A percentile compares a stretch with the other conserved stretches of the same genome.
Conservation (phyloP, 2,797 vertebrate species). For the Loris lydekkerianus region DNA sequence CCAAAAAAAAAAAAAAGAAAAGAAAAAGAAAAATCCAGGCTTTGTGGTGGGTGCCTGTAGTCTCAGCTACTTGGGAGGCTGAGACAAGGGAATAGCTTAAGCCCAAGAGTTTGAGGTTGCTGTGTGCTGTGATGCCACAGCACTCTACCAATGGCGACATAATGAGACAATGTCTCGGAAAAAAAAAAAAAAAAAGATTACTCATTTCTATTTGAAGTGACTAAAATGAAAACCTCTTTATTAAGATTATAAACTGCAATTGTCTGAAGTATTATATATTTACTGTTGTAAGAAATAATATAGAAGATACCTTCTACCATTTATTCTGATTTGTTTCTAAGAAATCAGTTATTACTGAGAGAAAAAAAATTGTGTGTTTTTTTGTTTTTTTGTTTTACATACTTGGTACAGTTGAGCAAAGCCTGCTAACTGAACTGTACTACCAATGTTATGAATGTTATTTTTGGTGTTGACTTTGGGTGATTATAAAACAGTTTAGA, state of each 20-base stretch:
- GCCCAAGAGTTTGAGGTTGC: too few relatives aligned
- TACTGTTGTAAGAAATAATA: too few relatives aligned
- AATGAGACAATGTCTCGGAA: too few relatives aligned
- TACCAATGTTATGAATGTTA: not conserved
- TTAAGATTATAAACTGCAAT: constrained; percentile 23
- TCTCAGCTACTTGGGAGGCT: too few relatives aligned
- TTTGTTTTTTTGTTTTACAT: not conserved
- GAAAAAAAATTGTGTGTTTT: not conserved
- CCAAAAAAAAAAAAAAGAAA: too few relatives aligned
- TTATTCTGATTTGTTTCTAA: constrained; percentile 54
- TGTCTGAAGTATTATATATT: constrained; percentile 26
- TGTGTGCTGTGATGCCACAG: too few relatives aligned
- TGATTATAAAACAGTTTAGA: not conserved
- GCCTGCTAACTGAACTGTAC: not conserved
- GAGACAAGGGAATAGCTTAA: too few relatives aligned
- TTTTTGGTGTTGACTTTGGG: not conserved
- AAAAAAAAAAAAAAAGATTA: not conserved
- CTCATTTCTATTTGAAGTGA: constrained; percentile 50
- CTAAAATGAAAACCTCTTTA: constrained; percentile 49
- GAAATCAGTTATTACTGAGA: constrained; percentile 2
- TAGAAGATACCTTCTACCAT: not conserved
- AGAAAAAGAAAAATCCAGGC: too few relatives aligned
- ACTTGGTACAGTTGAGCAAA: not conserved
- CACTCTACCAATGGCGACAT: too few relatives aligned
- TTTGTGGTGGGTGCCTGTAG: too few relatives aligned